A percentile compares a stretch with the other conserved stretches of the same genome.
phyloP scores from a whole-genome alignment of 2,113 vertebrate genomes.

The western clawed frog (Xenopus tropicalis) region UCB_Xtro_10.0 CM004443.2:17049501-17050000 shows the following conservation, averaged over 20 bases:
- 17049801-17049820: neutral
- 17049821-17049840: neutral
- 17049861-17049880: constrained; percentile 51
- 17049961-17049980: constrained; percentile 50
- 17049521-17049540: constrained; percentile 2
- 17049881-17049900: constrained; percentile 9
- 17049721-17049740: accelerated
- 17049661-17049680: accelerated
- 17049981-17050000: constrained; percentile 16
- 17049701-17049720: neutral
- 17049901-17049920: neutral
- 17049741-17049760: too few relatives aligned
- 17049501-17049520: neutral
- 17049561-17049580: constrained; percentile 47
- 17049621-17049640: neutral
- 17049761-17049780: neutral
- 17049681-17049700: accelerated
- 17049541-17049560: constrained; percentile 48
- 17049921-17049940: constrained; percentile 54
- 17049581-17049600: neutral
- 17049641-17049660: accelerated
- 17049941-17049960: neutral
- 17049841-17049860: constrained; percentile 56
- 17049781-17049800: neutral
- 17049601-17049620: neutral